Conservation (phyloP, 2,113 vertebrate genomes). For the Otis tarda region DNA sequence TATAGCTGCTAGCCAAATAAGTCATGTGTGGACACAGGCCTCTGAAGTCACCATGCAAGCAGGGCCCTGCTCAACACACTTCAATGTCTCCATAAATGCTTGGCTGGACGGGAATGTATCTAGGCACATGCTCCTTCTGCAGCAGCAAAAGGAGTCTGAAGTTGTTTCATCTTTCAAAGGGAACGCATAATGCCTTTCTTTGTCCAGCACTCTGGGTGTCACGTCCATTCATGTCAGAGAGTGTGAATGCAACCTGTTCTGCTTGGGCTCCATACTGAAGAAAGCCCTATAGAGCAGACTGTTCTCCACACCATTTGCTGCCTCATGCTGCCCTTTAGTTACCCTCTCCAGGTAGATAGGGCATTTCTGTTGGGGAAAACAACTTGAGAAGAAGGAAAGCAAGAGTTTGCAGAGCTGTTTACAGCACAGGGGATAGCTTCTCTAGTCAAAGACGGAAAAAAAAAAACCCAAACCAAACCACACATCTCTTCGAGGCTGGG, state of each 20-base stretch:
- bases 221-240: accelerated
- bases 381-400: neutral
- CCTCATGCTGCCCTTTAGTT: neutral
- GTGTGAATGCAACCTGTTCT: neutral
- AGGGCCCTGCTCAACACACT: neutral
- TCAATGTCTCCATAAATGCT: neutral
- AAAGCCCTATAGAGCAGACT: neutral
- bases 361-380: neutral
- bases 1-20: neutral
- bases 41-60: neutral
- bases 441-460: neutral
- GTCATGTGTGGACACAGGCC: neutral
- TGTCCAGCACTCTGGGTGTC: neutral
- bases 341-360: accelerated
- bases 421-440: neutral
- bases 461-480: neutral
- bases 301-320: neutral
- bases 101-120: neutral
- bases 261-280: neutral
- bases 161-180: neutral
- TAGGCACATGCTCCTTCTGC: neutral
- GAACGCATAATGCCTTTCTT: neutral
- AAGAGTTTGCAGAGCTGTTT: neutral
- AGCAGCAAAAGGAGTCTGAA: neutral
- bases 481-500: neutral